Evolutionary conservation across 1,140 invertebrate genomes (phyloP).

Genomic region (Protaetia brevitarsis): DNA sequence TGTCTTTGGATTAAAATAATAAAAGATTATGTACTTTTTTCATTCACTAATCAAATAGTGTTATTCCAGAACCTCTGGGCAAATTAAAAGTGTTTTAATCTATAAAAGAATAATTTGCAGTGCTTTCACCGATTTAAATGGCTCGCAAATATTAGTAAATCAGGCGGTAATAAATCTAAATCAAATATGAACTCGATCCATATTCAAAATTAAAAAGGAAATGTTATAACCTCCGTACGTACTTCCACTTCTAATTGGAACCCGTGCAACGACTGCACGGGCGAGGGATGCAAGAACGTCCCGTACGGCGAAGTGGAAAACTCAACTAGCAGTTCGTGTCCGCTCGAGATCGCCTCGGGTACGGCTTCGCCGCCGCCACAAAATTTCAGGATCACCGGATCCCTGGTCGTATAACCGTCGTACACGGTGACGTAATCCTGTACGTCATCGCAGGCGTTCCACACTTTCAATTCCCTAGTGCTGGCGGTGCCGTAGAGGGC

Average conservation of each 20-base stretch:
- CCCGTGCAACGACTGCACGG: slow-evolving; percentile 74
- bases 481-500: slow-evolving; percentile 53
- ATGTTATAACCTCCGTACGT: slow-evolving; percentile 21
- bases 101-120: too few relatives aligned
- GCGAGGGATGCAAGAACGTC: slow-evolving; percentile 76
- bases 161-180: too few relatives aligned
- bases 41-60: too few relatives aligned
- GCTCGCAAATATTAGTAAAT: too few relatives aligned
- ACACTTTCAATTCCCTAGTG: slow-evolving; percentile 55
- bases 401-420: slow-evolving; percentile 81
- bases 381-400: slow-evolving; percentile 84
- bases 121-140: too few relatives aligned
- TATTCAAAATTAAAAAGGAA: slow-evolving; percentile 44
- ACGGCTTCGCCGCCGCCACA: slow-evolving; percentile 82
- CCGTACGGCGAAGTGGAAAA: slow-evolving; percentile 88
- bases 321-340: slow-evolving; percentile 81
- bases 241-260: slow-evolving; percentile 86
- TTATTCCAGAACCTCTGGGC: too few relatives aligned
- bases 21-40: too few relatives aligned
- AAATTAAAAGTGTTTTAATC: too few relatives aligned
- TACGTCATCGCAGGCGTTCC: slow-evolving; percentile 83
- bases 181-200: background rate
- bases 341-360: slow-evolving; percentile 77
- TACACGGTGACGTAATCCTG: slow-evolving; percentile 87
- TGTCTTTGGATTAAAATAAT: too few relatives aligned